These are phyloP conservation scores for Scaptomyza reducta DNA, from an alignment of 2,888 invertebrate species.

Conservation along the genomic window DNA sequence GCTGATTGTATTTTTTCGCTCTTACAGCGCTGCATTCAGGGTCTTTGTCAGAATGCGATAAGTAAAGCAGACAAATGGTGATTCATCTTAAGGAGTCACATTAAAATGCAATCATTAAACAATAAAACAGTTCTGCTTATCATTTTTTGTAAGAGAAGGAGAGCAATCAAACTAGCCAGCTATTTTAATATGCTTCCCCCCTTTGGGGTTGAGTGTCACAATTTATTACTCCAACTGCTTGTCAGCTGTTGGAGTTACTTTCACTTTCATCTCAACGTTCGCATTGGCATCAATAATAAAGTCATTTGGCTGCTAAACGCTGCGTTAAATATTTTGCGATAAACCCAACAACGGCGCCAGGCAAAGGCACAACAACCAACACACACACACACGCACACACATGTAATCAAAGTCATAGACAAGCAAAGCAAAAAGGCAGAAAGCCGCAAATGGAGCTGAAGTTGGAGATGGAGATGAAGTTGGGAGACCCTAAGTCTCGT, in stretches of 20 bases:
- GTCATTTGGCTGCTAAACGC: slow-evolving; percentile 68
- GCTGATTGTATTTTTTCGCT: no score
- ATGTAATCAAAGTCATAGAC: slow-evolving; percentile 53
- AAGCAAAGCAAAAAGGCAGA: slow-evolving; percentile 24
- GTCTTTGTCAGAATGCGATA: no score
- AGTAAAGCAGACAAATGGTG: no score
- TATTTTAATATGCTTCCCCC: not conserved
- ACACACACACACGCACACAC: slow-evolving; percentile 15
- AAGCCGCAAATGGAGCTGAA: slow-evolving; percentile 12
- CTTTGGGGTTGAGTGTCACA: not conserved
- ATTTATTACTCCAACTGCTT: not conserved
- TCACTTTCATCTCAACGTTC: slow-evolving; percentile 48
- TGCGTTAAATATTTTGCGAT: slow-evolving; percentile 72
- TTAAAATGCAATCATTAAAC: no score
- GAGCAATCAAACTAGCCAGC: not conserved
- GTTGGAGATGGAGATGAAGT: slow-evolving; percentile 3
- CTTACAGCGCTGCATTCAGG: no score
- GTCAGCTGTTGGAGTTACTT: slow-evolving; percentile 36
- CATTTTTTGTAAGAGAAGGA: not conserved
- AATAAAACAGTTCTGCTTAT: no score
- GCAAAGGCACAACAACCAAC: slow-evolving; percentile 2
- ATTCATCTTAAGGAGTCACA: no score
- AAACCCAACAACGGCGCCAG: slow-evolving; percentile 56
- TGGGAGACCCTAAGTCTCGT: slow-evolving; percentile 47
- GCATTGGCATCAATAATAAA: slow-evolving; percentile 65